Conservation (phyloP, 1,140 invertebrate genomes). For the Zophobas morio region DNA sequence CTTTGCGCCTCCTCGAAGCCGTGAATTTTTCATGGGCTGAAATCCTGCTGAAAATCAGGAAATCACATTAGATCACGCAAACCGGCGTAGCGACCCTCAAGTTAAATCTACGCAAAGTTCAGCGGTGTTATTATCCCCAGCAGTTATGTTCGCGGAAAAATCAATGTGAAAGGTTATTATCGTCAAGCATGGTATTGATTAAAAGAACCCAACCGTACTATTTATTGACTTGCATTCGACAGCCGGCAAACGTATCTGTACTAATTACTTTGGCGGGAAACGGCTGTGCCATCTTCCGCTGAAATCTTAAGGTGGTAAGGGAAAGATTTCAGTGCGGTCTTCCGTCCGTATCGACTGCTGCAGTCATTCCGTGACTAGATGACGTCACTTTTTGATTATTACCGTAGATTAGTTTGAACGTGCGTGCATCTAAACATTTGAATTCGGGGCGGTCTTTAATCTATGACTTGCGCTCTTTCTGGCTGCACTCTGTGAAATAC, state of each 20-base stretch:
- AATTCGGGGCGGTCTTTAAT: conserved; percentile 54
- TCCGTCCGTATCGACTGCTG: conserved; percentile 52
- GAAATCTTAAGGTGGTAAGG: not conserved
- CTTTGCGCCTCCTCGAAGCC: not conserved
- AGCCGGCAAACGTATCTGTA: not conserved
- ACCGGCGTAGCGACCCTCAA: conserved; percentile 38
- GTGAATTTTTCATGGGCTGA: conserved; percentile 37
- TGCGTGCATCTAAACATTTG: conserved; percentile 57
- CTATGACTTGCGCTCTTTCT: conserved; percentile 55
- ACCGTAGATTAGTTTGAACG: conserved; percentile 56
- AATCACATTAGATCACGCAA: conserved; percentile 46
- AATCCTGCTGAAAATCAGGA: conserved; percentile 35
- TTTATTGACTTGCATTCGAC: conserved; percentile 30
- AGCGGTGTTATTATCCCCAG: conserved; percentile 25
- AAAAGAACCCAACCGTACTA: conserved; percentile 22
- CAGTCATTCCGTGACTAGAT: conserved; percentile 60
- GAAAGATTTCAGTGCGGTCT: conserved; percentile 12
- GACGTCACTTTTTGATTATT: conserved; percentile 61
- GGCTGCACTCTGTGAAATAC: conserved; percentile 35
- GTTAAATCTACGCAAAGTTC: conserved; percentile 43
- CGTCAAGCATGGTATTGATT: conserved; percentile 57
- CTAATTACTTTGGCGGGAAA: conserved; percentile 24
- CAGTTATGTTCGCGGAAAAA: conserved; percentile 52
- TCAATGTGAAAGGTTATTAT: conserved; percentile 60
- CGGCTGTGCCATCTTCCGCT: conserved; percentile 16